A percentile compares a stretch with the other conserved stretches of the same genome.
Evolutionary conservation across 2,113 vertebrate genomes (phyloP).

Genomic region (Leptobrachium ailaonicum): DNA sequence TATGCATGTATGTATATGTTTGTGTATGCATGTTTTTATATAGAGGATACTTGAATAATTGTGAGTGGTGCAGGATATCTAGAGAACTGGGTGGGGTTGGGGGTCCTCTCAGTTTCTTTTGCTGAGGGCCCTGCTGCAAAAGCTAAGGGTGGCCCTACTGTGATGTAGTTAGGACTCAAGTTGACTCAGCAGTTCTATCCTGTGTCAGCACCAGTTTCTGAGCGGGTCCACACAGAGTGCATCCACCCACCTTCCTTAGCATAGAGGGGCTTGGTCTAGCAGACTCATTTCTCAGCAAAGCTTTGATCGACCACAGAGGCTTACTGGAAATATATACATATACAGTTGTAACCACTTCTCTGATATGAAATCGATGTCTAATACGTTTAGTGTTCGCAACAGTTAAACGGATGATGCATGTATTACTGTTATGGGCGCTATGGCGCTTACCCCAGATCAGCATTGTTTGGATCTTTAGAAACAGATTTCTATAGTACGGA

Average conservation of each 20-base stretch:
- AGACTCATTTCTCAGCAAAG: slow-evolving; percentile 31
- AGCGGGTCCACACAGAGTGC: neutral
- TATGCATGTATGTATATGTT: too few species aligned
- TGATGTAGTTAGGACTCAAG: neutral
- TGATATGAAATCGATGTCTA: neutral
- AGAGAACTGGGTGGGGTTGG: too few species aligned
- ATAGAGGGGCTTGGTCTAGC: neutral
- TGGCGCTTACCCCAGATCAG: too few species aligned
- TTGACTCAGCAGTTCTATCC: slow-evolving; percentile 24
- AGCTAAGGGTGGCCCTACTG: neutral
- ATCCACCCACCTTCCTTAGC: neutral
- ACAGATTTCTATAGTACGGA: too few species aligned
- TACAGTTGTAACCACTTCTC: neutral
- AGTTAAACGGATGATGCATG: too few species aligned
- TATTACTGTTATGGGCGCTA: too few species aligned
- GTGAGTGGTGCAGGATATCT: too few species aligned
- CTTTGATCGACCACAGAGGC: slow-evolving; percentile 21
- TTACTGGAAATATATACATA: slow-evolving; percentile 20
- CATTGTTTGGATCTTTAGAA: too few species aligned
- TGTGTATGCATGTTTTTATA: too few species aligned
- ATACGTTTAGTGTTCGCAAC: too few species aligned
- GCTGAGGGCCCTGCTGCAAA: neutral
- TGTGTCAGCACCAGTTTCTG: neutral
- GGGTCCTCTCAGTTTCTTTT: too few species aligned
- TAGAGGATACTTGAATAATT: too few species aligned